Conservation (phyloP, 2,113 vertebrate genomes). For the Dasypus novemcinctus region DNA sequence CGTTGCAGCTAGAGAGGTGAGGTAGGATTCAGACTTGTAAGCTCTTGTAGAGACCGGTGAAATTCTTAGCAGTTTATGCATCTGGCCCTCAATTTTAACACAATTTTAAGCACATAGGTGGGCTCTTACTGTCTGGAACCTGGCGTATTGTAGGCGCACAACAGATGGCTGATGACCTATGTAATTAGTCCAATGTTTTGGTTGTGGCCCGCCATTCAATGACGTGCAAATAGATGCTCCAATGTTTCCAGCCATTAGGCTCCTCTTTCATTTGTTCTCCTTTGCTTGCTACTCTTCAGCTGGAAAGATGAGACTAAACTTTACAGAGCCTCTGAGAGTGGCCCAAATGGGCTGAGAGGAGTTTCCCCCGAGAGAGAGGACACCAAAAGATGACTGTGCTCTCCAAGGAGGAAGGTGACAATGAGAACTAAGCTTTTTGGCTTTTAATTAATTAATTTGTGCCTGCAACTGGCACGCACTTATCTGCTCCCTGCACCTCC, state of each 20-base stretch:
- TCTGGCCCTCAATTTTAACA: not conserved
- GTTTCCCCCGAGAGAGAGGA: not conserved
- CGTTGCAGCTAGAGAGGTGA: fast-evolving
- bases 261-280: not conserved
- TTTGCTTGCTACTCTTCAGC: constrained; percentile 55
- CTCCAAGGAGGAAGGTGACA: constrained; percentile 42
- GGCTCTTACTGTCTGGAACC: not conserved
- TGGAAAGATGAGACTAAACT: not conserved
- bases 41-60: not conserved
- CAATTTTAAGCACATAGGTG: not conserved
- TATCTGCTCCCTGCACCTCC: constrained; percentile 5
- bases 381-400: not conserved
- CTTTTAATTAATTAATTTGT: constrained; percentile 78
- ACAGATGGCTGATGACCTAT: not conserved
- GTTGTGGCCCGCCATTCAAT: not conserved
- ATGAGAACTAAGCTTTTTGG: constrained; percentile 12
- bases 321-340: not conserved
- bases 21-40: no score
- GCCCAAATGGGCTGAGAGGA: not conserved
- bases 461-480: constrained; percentile 63
- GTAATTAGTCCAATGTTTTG: not conserved
- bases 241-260: not conserved
- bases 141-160: not conserved
- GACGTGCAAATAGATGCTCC: not conserved
- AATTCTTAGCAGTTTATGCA: not conserved